These are phyloP conservation scores for Aphaenogaster rudis DNA, from an alignment of 1,140 invertebrate genomes.

Conservation along the genomic window DNA sequence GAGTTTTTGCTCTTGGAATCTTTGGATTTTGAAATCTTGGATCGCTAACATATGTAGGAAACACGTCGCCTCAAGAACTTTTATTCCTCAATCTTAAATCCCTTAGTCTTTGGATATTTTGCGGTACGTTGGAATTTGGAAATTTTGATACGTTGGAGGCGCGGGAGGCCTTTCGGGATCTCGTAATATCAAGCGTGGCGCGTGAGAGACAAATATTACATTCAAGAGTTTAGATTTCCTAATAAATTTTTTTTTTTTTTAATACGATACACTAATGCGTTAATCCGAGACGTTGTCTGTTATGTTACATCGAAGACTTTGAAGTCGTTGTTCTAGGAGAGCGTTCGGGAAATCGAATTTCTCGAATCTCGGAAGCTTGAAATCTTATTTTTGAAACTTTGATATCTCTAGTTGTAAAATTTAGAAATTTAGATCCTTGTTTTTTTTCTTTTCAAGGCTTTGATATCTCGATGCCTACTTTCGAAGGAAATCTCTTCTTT, in stretches of 20 bases:
- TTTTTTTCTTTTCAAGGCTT: neutral
- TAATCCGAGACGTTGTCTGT: constrained; percentile 26
- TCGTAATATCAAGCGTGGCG: neutral
- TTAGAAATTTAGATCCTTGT: neutral
- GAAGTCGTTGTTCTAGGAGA: neutral
- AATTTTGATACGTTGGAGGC: neutral
- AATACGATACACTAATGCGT: constrained; percentile 17
- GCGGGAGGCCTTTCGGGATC: neutral
- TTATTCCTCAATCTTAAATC: neutral
- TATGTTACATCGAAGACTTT: constrained; percentile 26
- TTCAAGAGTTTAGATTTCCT: constrained; percentile 32
- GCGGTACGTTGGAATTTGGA: neutral
- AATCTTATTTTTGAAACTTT: neutral
- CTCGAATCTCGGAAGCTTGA: neutral
- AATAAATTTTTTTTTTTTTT: constrained; percentile 58
- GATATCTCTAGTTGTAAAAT: neutral
- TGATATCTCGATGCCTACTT: neutral
- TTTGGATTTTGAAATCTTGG: constrained; percentile 37
- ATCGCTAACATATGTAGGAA: constrained; percentile 2
- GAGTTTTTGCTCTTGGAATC: neutral
- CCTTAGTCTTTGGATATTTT: constrained; percentile 8
- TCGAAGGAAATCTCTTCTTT: neutral
- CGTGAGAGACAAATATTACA: constrained; percentile 21
- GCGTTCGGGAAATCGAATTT: neutral
- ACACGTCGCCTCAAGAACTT: neutral